A percentile compares a stretch with the other conserved stretches of the same genome.
These are phyloP conservation scores for Macropis europaea DNA, from an alignment of 2,888 invertebrate genomes.

Conservation along the genomic window DNA sequence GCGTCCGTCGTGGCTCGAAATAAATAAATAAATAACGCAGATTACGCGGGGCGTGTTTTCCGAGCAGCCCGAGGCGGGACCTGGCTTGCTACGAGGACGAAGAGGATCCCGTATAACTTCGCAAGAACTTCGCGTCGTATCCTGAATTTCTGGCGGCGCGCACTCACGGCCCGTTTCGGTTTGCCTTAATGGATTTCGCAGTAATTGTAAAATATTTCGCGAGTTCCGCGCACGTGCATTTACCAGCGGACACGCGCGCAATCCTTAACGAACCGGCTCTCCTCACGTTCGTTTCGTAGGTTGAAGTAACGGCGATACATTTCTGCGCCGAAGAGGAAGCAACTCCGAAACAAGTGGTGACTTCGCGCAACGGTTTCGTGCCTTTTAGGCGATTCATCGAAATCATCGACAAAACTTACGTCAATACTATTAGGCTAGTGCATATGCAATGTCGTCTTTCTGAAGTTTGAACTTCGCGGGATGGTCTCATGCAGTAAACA, in stretches of 20 bases:
- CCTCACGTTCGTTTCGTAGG: slow-evolving; percentile 46
- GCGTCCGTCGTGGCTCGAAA: slow-evolving; percentile 32
- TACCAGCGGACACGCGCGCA: slow-evolving; percentile 55
- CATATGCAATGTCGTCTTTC: too few species aligned
- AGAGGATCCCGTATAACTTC: slow-evolving; percentile 57
- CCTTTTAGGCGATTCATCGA: too few species aligned
- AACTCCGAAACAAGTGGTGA: too few species aligned
- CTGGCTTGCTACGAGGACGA: slow-evolving; percentile 46
- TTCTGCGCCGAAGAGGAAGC: slow-evolving; percentile 11
- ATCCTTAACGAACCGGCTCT: slow-evolving; percentile 48
- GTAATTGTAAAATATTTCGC: slow-evolving; percentile 77
- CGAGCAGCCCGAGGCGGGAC: slow-evolving; percentile 42
- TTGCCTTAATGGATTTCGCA: slow-evolving; percentile 77
- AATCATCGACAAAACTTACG: too few species aligned
- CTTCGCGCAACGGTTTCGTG: too few species aligned
- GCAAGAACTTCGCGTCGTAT: slow-evolving; percentile 60
- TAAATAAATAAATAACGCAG: slow-evolving; percentile 59
- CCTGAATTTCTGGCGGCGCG: slow-evolving; percentile 52
- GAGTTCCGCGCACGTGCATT: slow-evolving; percentile 68
- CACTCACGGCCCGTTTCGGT: slow-evolving; percentile 59
- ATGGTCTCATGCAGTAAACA: too few species aligned
- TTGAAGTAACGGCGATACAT: slow-evolving; percentile 47
- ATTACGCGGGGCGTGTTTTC: slow-evolving; percentile 54
- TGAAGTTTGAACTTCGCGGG: too few species aligned
- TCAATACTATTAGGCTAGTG: too few species aligned